Evolutionary conservation across 2,888 invertebrate species (phyloP), one percentile per base, ranked within the genome.

Genomic region (Leptarthrus brevirostris): DNA sequence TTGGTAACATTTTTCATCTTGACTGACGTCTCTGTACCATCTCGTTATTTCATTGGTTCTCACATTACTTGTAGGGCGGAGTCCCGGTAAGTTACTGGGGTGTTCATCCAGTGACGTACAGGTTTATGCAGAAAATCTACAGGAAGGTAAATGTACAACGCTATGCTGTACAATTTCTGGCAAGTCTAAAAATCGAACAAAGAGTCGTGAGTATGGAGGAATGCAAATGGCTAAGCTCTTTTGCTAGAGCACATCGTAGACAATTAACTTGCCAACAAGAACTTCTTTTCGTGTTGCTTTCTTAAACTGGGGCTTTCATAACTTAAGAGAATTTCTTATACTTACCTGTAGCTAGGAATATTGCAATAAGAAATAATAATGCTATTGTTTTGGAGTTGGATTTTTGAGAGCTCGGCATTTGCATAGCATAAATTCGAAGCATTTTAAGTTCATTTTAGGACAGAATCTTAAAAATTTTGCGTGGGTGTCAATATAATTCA

Each of bases 101-200:
- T 12, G 12, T 2, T 40, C 36, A 16, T 58, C 64, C 64, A 64
- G 64, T 64, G 64, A 40, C 64, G 64, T 64, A n/a, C 64, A 44
- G 8, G 40, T 6, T 64, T 44, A 40, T 40, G 40, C n/a, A 40
- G 40, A 40, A 40, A 40, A 40, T 40, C 12, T 8, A 40, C 40
- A n/a, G 40, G 12, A n/a, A 12, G 40, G 2, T 12, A 12, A n/a
- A 12, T 30, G 30, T 30, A 8, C 4, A 30, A 47, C n/a, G n/a
- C 47, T 47, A 26, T 30, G 20, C 16, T 36, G 36, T 18, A 5
- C 58, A 22, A 18, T 24, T 58, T 34, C 14, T 58, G 34, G 30
- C 34, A 6, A 8, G 4, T 4, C 58, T 18, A 34, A 16, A 40
- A 58, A 58, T 58, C 58, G 58, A 18, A n/a, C 34, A 30, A 6